Base-by-base conservation (phyloP, 2,888 invertebrate genomes). In the Coecobrya sp. region DNA sequence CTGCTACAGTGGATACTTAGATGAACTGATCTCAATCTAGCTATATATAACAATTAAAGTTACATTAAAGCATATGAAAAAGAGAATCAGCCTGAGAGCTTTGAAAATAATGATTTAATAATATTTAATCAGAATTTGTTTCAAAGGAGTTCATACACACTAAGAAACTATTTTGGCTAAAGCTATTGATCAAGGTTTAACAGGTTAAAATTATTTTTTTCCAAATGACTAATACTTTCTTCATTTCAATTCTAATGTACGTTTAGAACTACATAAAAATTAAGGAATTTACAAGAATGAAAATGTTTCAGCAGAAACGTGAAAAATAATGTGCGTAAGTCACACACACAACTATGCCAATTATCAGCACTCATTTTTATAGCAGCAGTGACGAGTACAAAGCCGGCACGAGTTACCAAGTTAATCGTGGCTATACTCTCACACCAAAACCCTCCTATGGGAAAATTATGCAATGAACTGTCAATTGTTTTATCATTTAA, bases 391-490 rank as follows among this genome's bases (percentile, higher is more conserved):
- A n/a, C n/a, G n/a, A 68, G 19, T 73, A n/a, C n/a, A 73, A 73
- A 45, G 5, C 45, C 27, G 73, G 73, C 73, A 73, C 73, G 45
- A 42, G 73, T 11, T 45, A 27, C 22, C 10, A n/a, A n/a, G n/a
- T n/a, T n/a, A n/a, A n/a, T n/a, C n/a, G n/a, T n/a, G n/a, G n/a
- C n/a, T 73, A 16, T 73, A 16, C 65, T 7, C 16, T 65, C 65
- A 27, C 13, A 27, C 13, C 10, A 25, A 0, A 55, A 30, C 25
- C n/a, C 55, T 30, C 36, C 30, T 55, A 36, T 81, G 81, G 55
- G 81, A 81, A 81, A 81, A 59, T 81, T 81, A 36, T 81, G 81
- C 81, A 81, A 81, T 81, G 30, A n/a, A 36, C 45, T 73, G 19
- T 45, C 45, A 70, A 70, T 70, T 65, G 25, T 36, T 70, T 70